phyloP scores from a whole-genome alignment of 2,888 invertebrate genomes.

The Beris chalybata region DNA sequence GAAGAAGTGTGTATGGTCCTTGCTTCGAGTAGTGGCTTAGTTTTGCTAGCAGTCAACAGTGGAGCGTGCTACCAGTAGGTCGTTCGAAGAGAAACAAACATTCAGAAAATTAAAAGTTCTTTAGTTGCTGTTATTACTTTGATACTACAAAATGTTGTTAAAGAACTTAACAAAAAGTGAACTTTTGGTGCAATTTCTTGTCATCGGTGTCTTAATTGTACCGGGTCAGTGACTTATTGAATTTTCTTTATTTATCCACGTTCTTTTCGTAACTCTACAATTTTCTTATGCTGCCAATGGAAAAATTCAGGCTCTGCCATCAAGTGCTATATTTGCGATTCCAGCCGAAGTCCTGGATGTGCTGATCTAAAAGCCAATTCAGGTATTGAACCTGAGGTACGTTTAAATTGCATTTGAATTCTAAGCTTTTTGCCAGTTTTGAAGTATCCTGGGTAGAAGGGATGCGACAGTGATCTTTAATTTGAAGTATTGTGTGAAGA shows the following conservation, averaged over 20 bases:
- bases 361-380: conserved; percentile 53
- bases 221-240: conserved; percentile 7
- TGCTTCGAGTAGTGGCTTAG: neutral
- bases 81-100: neutral
- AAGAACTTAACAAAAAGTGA: neutral
- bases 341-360: conserved; percentile 59
- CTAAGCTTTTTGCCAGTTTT: no score
- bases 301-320: conserved; percentile 53
- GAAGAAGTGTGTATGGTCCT: neutral
- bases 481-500: no score
- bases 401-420: no score
- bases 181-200: neutral
- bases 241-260: no score
- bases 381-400: conserved; percentile 52
- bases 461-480: no score
- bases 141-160: no score
- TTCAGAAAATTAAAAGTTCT: no score
- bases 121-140: no score
- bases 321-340: conserved; percentile 62
- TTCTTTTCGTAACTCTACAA: neutral
- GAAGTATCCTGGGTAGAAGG: no score
- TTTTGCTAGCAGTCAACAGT: conserved; percentile 15
- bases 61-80: conserved; percentile 21
- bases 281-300: conserved; percentile 13
- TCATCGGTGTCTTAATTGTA: conserved; percentile 7